Conservation (phyloP, 2,888 invertebrate genomes). For the Heteromyza rotundicornis region DNA sequence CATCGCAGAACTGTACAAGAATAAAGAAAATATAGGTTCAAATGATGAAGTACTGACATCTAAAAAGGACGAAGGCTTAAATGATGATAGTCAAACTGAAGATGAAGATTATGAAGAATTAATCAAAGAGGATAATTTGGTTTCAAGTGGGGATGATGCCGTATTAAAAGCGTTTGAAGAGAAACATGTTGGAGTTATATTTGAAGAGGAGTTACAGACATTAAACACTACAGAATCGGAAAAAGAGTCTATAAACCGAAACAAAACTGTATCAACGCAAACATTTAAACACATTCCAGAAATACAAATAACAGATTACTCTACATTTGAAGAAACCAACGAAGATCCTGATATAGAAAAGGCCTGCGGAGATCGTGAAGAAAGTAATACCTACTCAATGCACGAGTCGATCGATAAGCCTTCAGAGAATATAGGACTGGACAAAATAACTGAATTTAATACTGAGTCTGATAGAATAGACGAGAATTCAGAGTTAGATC, state of each 20-base stretch:
- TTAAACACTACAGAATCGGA: too few relatives aligned
- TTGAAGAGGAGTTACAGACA: too few relatives aligned
- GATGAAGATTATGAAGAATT: neutral
- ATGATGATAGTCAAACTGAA: conserved; percentile 12
- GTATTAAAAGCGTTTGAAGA: too few relatives aligned
- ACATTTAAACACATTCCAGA: too few relatives aligned
- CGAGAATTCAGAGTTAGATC: neutral
- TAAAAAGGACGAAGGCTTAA: neutral
- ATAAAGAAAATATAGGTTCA: conserved; percentile 11
- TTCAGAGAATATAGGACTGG: neutral
- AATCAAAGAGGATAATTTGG: neutral
- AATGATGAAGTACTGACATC: neutral
- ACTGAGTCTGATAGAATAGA: neutral
- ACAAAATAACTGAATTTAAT: too few relatives aligned
- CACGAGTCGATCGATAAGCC: neutral
- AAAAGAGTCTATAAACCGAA: neutral
- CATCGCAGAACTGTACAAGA: conserved; percentile 33
- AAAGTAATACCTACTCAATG: neutral
- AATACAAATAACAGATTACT: neutral
- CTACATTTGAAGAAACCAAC: neutral
- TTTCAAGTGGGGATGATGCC: too few relatives aligned
- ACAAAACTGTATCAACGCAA: neutral
- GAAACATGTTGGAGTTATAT: too few relatives aligned
- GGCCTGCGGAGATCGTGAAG: neutral
- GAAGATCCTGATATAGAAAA: conserved; percentile 3